These are phyloP conservation scores for Neogale vison DNA, from an alignment of 2,113 vertebrate genomes.

Conservation along the genomic window DNA sequence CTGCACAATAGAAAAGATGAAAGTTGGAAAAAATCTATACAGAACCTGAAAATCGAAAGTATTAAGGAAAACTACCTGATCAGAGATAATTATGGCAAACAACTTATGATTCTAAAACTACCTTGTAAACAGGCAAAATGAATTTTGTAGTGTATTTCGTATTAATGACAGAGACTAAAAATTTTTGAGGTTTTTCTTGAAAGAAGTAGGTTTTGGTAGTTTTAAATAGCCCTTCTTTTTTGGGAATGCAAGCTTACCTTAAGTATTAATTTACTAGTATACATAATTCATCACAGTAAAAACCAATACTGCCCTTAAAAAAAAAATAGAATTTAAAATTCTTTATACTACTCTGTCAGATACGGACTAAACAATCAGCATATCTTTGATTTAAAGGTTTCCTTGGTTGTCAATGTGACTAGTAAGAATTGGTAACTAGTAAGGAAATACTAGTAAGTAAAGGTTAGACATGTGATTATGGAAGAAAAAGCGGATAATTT, in stretches of 20 bases:
- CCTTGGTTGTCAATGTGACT: background rate
- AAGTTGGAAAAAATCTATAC: background rate
- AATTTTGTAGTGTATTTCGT: conserved; percentile 18
- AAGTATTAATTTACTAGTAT: background rate
- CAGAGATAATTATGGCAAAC: background rate
- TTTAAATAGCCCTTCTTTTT: background rate
- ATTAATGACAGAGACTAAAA: background rate
- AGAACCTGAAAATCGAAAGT: background rate
- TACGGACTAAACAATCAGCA: background rate
- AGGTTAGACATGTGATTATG: background rate
- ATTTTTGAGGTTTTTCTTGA: background rate
- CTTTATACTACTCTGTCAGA: background rate
- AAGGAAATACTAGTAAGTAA: background rate
- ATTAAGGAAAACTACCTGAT: background rate
- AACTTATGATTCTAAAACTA: conserved; percentile 27
- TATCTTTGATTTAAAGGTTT: conserved; percentile 19
- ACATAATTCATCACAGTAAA: background rate
- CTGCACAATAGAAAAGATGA: background rate
- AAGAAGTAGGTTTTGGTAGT: background rate
- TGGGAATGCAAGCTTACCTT: background rate
- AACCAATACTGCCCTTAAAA: background rate
- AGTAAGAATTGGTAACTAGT: background rate
- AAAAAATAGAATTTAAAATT: background rate
- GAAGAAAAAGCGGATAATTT: background rate
- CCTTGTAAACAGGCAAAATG: background rate